Evolutionary conservation across 2,888 invertebrate species (phyloP), one percentile per base, ranked within the genome.

Genomic region (Leptura quadrifasciata): DNA sequence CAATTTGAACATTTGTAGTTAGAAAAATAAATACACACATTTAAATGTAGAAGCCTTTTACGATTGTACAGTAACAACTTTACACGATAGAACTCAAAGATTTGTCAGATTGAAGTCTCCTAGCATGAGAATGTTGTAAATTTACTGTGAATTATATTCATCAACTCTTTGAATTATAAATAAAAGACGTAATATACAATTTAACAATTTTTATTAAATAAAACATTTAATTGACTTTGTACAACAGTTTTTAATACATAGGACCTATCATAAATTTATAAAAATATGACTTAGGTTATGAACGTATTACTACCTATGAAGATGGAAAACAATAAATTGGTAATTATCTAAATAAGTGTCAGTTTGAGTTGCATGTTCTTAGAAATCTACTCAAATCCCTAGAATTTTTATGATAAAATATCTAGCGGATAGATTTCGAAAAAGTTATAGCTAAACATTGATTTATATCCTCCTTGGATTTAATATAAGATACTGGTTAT

Each of bases 281-380:
- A 54, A 63, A 68, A 55, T 68, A 68, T 68, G 68, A 68, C 68
- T 68, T 68, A 68, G 68, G 68, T 68, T 68, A 68, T 68, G 68
- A 68, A 68, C 68, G 55, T 27, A 68, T 47, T 27, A 1, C n/a
- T 68, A 68, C 20, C 8, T 63, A 63, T 35, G 6, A 60, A 10
- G 35, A 9, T 63, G 39, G 47, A 47, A 47, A 1, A 15, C 0
- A 47, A n/a, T 47, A 47, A n/a, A n/a, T 47, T n/a, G 60, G 17
- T 60, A 55, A 68, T 31, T 27, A 31, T 57, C 57, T 55, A 55
- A 68, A 65, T 65, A 54, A 27, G 17, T 65, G 17, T 17, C 27
- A n/a, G 31, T 31, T 17, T n/a, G 15, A 31, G 47, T 47, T 15
- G 2, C 47, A 47, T n/a, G n/a, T 47, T 17, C n/a, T 47, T 47